Base-by-base conservation (phyloP, 2,113 vertebrate species). In the Stictonetta naevosa region DNA sequence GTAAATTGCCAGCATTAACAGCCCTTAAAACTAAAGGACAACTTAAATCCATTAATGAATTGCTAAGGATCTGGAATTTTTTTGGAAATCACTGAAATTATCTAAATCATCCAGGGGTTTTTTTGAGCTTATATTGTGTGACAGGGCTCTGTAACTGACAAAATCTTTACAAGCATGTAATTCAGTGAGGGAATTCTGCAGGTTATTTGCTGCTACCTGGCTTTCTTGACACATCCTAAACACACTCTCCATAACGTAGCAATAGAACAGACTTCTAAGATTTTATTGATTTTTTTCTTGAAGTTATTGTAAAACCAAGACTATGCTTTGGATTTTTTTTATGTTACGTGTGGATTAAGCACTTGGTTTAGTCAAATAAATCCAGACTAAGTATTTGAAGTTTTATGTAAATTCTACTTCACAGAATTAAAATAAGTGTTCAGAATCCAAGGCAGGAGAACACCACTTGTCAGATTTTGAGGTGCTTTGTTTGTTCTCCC, bases 201-300 rank as follows among this genome's bases (percentile, higher is more conserved):
- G 60, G 18, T 74, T 93, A 86, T 42, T 93, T 26, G 25, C 26
- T 81, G 38, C 59, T 78, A 28, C 20, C 8, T 1, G 1, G 7
- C 28, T 59, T 21, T 59, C 33, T 55, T 81, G 21, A 53, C 11
- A 40, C 18, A 48, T 63, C 25, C 60, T 60, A 34, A 56, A 69
- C 83, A 38, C 44, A 5, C 19, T 64, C n/a, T 19, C 31, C 9
- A 28, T 34, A 86, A 52, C 33, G 4, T 63, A 72, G 22, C 15
- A 60, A 42, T 34, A 6, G 50, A 75, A 22, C 15, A 60, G 13
- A 4, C 23, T 92, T 81, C 55, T 81, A 34, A 34, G 59, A 87
- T 48, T 64, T 95, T 90, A 74, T 83, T 21, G 71, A 80, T 33
- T 69, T 9, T 93, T 17, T 40, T 40, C 40, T 94, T 92, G 38